Evolutionary conservation across 2,888 invertebrate species (phyloP), one percentile per base, ranked within the genome.

Genomic region (Prenolepis imparis): DNA sequence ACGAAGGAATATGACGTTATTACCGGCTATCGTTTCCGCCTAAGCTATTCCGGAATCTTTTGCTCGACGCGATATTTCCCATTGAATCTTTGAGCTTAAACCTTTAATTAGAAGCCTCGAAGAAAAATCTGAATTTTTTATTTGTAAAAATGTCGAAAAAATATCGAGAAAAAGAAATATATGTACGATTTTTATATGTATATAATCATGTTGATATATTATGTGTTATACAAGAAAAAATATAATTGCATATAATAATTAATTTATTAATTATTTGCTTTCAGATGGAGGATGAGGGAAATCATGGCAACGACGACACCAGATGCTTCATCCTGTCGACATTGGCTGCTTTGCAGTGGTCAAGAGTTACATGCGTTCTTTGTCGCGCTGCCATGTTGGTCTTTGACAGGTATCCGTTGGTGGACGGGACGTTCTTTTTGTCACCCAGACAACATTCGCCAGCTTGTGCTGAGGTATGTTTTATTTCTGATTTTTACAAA

Each of bases 301-400:
- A 98, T 95, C 99, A 99, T 95, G 99, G 99, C 92, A 99, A 99
- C 95, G 99, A 99, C 95, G 99, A 99, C 95, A 99, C 98, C 70
- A 97, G 99, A 91, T 97, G 98, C 93, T 99, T 99, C 96, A 98
- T 99, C 92, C 96, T 99, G 94, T 98, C 99, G 86, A 98, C 98
- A 63, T 95, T 99, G 94, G 99, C 99, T 87, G 98, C 98, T 44
- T 97, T 98, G 94, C 98, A 98, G 93, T 97, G 98, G 95, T 97
- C 97, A 88, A 96, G 97, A 92, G 98, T 98, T 63, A 97, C 97
- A 82, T 99, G 98, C 95, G 98, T 98, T 88, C 96, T 98, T 90
- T 99, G 99, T 95, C 97, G 98, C 93, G 97, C 97, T 80, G 97
- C 97, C 84, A 96, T 99, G 96, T 96, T 97, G 89, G 98, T 99